Conservation (phyloP, 1,140 invertebrate species). For the Magallana angulata region DNA sequence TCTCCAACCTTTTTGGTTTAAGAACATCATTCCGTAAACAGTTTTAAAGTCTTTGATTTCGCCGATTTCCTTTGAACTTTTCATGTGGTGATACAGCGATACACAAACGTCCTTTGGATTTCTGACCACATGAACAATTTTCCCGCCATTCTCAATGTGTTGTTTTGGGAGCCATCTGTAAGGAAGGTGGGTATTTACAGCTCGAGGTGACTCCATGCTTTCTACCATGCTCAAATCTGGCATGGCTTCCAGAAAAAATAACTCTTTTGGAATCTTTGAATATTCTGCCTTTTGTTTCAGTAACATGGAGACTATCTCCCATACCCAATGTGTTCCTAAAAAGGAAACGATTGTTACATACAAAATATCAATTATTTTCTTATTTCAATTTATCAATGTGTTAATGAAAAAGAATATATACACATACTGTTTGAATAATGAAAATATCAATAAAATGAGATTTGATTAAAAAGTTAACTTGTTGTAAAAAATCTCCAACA, state of each 20-base stretch:
- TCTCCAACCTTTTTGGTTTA: not conserved
- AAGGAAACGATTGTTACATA: no score
- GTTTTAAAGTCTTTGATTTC: not conserved
- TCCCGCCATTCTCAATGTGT: constrained; percentile 47
- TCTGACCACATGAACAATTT: constrained; percentile 55
- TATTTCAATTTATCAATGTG: no score
- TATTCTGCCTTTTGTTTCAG: constrained; percentile 37
- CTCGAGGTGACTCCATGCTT: constrained; percentile 54
- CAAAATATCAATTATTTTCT: no score
- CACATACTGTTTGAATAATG: no score
- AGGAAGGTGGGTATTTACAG: constrained; percentile 58
- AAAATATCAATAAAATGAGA: no score
- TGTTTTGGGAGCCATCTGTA: constrained; percentile 48
- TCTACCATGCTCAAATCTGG: constrained; percentile 8
- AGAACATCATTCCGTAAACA: not conserved
- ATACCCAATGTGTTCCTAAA: constrained; percentile 65
- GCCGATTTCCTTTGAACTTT: not conserved
- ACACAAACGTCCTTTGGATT: constrained; percentile 61
- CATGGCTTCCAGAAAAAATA: constrained; percentile 41
- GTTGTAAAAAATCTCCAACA: no score
- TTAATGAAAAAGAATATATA: no score
- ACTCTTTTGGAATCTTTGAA: not conserved
- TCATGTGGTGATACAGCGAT: constrained; percentile 51
- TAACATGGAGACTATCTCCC: constrained; percentile 62
- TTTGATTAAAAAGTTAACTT: no score